A percentile compares a stretch with the other conserved stretches of the same genome.
Conservation (phyloP, 2,888 invertebrate species). For the Cyaniris semiargus region DNA sequence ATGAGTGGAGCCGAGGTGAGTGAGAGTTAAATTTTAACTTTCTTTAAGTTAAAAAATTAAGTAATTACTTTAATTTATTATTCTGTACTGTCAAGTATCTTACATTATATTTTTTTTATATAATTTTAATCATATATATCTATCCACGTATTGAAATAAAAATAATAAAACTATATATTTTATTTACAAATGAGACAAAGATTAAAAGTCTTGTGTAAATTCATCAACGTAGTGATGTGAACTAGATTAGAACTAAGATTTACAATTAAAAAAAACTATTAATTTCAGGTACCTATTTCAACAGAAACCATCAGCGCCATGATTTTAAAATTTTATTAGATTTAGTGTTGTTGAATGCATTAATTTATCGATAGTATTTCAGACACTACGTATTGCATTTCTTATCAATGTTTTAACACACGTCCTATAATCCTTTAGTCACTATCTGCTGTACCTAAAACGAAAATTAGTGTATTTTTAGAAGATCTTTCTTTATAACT, state of each 20-base stretch:
- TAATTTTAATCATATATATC: too few species aligned
- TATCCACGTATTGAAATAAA: too few species aligned
- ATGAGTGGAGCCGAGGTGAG: conserved; percentile 58
- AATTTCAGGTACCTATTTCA: conserved; percentile 44
- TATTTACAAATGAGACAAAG: too few species aligned
- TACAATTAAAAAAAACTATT: neutral
- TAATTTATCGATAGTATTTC: conserved; percentile 47
- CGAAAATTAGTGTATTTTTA: conserved; percentile 72
- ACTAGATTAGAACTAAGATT: too few species aligned
- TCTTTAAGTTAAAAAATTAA: too few species aligned
- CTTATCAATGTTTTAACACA: conserved; percentile 49
- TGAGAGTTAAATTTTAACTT: too few species aligned
- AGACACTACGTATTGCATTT: conserved; percentile 35
- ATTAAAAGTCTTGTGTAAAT: too few species aligned
- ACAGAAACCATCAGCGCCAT: conserved; percentile 40
- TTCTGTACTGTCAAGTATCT: too few species aligned
- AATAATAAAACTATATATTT: too few species aligned
- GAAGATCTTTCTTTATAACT: conserved; percentile 74
- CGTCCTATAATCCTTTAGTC: conserved; percentile 51
- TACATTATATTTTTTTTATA: too few species aligned
- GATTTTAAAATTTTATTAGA: conserved; percentile 51
- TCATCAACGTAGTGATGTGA: too few species aligned
- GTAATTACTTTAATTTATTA: too few species aligned
- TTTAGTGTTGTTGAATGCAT: conserved; percentile 59
- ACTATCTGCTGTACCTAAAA: conserved; percentile 50